Conservation (phyloP, 2,113 vertebrate species). For the Corydoras maculifer region DNA sequence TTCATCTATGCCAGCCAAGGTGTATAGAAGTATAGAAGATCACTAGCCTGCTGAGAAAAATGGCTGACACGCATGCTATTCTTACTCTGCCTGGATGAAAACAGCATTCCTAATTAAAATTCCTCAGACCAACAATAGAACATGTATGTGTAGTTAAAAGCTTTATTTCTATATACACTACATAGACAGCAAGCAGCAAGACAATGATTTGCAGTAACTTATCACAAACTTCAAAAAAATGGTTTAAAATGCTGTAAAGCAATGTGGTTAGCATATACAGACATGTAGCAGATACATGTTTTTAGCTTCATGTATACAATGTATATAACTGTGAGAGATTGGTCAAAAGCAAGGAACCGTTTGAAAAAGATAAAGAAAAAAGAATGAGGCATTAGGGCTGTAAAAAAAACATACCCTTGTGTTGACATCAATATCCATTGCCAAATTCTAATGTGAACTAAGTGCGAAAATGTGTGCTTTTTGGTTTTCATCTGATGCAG, state of each 20-base stretch:
- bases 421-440: slow-evolving; percentile 2
- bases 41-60: slow-evolving; percentile 40
- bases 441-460: neutral
- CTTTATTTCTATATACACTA: slow-evolving; percentile 21
- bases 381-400: neutral
- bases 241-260: slow-evolving; percentile 11
- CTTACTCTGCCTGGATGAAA: slow-evolving; percentile 50
- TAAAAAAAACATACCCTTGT: slow-evolving; percentile 42
- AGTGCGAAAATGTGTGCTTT: neutral
- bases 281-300: neutral
- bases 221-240: slow-evolving; percentile 40
- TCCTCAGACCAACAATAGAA: slow-evolving; percentile 49
- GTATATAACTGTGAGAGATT: slow-evolving; percentile 3
- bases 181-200: too few species aligned
- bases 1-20: too few species aligned
- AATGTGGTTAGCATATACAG: neutral
- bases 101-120: slow-evolving; percentile 66
- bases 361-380: slow-evolving; percentile 34
- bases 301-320: neutral
- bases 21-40: neutral
- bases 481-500: too few species aligned
- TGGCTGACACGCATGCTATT: slow-evolving; percentile 51
- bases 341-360: slow-evolving; percentile 1
- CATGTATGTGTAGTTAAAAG: slow-evolving; percentile 17
- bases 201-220: too few species aligned